These are phyloP conservation scores for Drosophila austrosaltans DNA, from an alignment of 2,888 invertebrate genomes.

Conservation along the genomic window DNA sequence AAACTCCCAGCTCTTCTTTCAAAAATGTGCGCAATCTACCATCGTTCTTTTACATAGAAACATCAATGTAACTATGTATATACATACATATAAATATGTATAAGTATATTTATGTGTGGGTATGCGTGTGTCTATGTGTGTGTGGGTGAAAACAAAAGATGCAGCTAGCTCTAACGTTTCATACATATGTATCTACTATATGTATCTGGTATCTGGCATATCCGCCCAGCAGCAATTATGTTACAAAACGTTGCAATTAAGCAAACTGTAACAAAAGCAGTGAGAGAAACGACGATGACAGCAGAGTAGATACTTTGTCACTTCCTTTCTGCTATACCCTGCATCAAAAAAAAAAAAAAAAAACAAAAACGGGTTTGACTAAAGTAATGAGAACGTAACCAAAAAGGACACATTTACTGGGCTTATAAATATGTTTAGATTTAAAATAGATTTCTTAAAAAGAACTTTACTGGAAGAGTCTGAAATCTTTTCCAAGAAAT, in stretches of 20 bases:
- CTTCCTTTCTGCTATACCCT: not conserved
- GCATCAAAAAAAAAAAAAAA: slow-evolving; percentile 42
- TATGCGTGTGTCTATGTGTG: not conserved
- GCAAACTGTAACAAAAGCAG: slow-evolving; percentile 71
- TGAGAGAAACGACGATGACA: slow-evolving; percentile 26
- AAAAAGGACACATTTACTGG: not conserved
- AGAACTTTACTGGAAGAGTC: too few species aligned
- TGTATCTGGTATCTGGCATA: slow-evolving; percentile 62
- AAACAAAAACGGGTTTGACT: not conserved
- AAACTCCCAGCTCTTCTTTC: slow-evolving; percentile 37
- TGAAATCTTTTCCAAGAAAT: too few species aligned
- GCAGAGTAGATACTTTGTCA: slow-evolving; percentile 6
- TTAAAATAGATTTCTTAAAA: too few species aligned
- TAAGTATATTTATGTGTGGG: not conserved
- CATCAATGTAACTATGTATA: not conserved
- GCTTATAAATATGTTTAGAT: too few species aligned
- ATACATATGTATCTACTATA: slow-evolving; percentile 1
- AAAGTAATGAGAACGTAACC: not conserved
- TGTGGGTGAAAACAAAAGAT: slow-evolving; percentile 61
- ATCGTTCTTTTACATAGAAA: slow-evolving; percentile 44
- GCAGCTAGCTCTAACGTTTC: slow-evolving; percentile 26
- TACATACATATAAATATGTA: not conserved
- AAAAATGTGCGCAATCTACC: slow-evolving; percentile 76
- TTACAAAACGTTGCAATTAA: slow-evolving; percentile 79
- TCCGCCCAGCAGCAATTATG: slow-evolving; percentile 66